phyloP scores from a whole-genome alignment of 2,888 invertebrate genomes.

The Alcis repandata region DNA sequence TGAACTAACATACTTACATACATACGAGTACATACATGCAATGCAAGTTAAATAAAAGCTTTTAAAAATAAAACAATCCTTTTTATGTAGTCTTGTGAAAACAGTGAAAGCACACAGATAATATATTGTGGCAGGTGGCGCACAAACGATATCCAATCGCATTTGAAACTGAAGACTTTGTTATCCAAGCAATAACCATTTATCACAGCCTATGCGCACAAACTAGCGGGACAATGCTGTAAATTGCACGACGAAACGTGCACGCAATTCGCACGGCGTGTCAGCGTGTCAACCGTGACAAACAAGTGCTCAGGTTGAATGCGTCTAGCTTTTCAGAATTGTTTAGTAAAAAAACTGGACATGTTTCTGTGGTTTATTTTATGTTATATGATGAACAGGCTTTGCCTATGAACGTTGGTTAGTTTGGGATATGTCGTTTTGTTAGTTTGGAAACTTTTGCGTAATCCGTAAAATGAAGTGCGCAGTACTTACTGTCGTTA shows the following conservation, averaged over 20 bases:
- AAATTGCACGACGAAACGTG: neutral
- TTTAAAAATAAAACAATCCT: too few species aligned
- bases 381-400: too few species aligned
- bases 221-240: constrained; percentile 11
- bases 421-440: too few species aligned
- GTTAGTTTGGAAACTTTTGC: too few species aligned
- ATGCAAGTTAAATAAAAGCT: too few species aligned
- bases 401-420: too few species aligned
- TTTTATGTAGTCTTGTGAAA: neutral
- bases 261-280: neutral
- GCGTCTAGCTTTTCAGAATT: neutral
- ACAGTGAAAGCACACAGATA: neutral
- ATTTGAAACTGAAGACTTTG: constrained; percentile 19
- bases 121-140: neutral
- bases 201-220: neutral
- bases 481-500: too few species aligned
- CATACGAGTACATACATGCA: too few species aligned
- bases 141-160: neutral
- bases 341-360: neutral
- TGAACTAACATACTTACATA: too few species aligned
- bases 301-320: neutral
- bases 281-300: neutral
- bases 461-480: too few species aligned
- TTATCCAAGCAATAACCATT: constrained; percentile 13
- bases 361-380: too few species aligned